A percentile compares a stretch with the other conserved stretches of the same genome.
phyloP scores from a whole-genome alignment of 37 sponge, comb jelly and placozoan genomes.

The Ephydatia muelleri region DNA sequence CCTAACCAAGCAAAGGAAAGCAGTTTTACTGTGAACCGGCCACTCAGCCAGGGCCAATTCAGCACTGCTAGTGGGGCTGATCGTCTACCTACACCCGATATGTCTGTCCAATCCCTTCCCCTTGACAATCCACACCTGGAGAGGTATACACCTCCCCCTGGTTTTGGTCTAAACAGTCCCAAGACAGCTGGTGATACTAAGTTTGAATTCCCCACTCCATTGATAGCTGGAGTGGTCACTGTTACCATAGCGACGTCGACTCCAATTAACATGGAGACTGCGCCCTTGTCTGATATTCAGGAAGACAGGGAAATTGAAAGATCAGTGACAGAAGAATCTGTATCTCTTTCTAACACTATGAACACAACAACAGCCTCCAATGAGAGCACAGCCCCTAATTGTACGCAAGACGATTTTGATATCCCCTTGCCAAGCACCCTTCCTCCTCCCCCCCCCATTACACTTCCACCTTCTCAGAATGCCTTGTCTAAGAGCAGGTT shows the following conservation, averaged over 20 bases:
- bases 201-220: background rate
- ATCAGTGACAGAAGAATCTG: too few relatives aligned
- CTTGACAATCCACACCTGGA: background rate
- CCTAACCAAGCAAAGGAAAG: background rate
- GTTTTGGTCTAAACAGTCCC: background rate
- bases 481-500: background rate
- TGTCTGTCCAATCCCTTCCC: background rate
- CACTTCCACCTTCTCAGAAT: too few relatives aligned
- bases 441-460: background rate
- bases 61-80: background rate
- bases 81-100: slow-evolving; percentile 4
- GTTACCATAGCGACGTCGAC: background rate
- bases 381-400: background rate
- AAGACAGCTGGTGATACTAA: too few relatives aligned
- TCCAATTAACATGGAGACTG: too few relatives aligned
- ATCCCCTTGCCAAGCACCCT: background rate
- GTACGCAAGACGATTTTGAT: background rate
- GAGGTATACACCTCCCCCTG: slow-evolving; percentile 5
- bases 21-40: background rate
- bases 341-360: too few relatives aligned
- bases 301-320: too few relatives aligned
- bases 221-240: background rate
- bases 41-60: background rate
- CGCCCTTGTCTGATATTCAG: too few relatives aligned
- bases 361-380: too few relatives aligned